These are phyloP conservation scores for Oceanodroma leucorhoa DNA, from an alignment of 2,797 vertebrate species.

Conservation along the genomic window DNA sequence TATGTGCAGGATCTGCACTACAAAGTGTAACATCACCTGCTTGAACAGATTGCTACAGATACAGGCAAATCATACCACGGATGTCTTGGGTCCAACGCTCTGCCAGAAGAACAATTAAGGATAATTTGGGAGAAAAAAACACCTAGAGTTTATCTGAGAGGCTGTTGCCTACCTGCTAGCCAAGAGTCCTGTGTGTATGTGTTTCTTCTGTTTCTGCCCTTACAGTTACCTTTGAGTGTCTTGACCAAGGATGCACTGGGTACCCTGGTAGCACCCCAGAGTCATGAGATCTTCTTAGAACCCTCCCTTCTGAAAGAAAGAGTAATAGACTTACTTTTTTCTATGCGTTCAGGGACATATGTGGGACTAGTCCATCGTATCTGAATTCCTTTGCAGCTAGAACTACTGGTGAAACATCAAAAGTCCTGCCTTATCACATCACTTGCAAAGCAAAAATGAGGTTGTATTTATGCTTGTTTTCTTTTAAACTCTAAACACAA, in stretches of 20 bases:
- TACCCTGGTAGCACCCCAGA: neutral
- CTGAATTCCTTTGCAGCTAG: neutral
- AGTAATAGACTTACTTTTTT: neutral
- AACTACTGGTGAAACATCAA: neutral
- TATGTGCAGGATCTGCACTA: neutral
- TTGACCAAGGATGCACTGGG: neutral
- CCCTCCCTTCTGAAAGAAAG: neutral
- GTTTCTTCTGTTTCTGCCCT: neutral
- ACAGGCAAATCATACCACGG: neutral
- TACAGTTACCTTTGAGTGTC: neutral
- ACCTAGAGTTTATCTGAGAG: neutral
- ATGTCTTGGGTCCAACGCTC: fast-evolving
- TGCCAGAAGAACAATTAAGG: neutral
- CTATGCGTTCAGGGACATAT: fast-evolving
- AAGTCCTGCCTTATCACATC: neutral
- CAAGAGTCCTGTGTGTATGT: neutral
- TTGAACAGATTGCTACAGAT: neutral
- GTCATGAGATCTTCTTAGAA: neutral
- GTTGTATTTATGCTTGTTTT: neutral
- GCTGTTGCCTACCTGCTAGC: neutral
- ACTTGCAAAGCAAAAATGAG: neutral
- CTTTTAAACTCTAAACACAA: neutral
- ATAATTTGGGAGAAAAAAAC: neutral
- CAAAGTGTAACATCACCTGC: neutral
- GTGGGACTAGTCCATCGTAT: neutral